phyloP scores from a whole-genome alignment of 2,888 invertebrate species.

The Agrotis puta region DNA sequence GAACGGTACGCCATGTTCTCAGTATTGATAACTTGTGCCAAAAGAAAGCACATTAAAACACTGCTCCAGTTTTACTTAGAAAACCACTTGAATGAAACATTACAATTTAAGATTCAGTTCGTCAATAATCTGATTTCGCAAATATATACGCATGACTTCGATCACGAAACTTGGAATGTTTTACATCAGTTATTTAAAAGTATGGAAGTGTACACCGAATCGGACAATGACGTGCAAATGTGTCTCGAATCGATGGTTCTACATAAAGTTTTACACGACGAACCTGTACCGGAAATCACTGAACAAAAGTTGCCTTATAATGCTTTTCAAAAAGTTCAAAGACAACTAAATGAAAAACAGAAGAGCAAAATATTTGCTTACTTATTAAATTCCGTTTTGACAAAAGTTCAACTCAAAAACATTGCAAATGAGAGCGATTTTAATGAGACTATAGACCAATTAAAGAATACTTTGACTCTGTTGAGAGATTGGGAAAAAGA shows the following conservation, averaged over 20 bases:
- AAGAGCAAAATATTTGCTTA: slow-evolving; percentile 76
- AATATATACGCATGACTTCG: slow-evolving; percentile 69
- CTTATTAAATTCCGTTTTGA: slow-evolving; percentile 66
- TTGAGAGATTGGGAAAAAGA: slow-evolving; percentile 78
- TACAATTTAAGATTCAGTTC: slow-evolving; percentile 79
- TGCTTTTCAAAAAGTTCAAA: slow-evolving; percentile 70
- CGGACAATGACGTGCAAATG: slow-evolving; percentile 74
- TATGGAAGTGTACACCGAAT: slow-evolving; percentile 81
- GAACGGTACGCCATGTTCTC: slow-evolving; percentile 75
- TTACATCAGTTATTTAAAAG: slow-evolving; percentile 80
- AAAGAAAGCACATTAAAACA: slow-evolving; percentile 68
- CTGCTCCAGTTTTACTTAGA: slow-evolving; percentile 77
- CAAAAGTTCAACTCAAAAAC: slow-evolving; percentile 21
- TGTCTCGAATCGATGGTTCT: slow-evolving; percentile 76
- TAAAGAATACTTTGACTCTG: slow-evolving; percentile 68
- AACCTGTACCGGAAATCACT: slow-evolving; percentile 76
- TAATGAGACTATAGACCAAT: slow-evolving; percentile 49
- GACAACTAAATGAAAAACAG: slow-evolving; percentile 71
- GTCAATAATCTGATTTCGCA: slow-evolving; percentile 73
- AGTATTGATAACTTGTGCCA: slow-evolving; percentile 72
- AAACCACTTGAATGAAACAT: slow-evolving; percentile 82
- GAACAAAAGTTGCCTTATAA: slow-evolving; percentile 7
- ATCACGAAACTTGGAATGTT: slow-evolving; percentile 76
- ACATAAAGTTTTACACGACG: slow-evolving; percentile 60
- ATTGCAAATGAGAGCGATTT: slow-evolving; percentile 69